Base-by-base conservation (phyloP, 1,140 invertebrate genomes). In the Drosophila neocordata region DNA sequence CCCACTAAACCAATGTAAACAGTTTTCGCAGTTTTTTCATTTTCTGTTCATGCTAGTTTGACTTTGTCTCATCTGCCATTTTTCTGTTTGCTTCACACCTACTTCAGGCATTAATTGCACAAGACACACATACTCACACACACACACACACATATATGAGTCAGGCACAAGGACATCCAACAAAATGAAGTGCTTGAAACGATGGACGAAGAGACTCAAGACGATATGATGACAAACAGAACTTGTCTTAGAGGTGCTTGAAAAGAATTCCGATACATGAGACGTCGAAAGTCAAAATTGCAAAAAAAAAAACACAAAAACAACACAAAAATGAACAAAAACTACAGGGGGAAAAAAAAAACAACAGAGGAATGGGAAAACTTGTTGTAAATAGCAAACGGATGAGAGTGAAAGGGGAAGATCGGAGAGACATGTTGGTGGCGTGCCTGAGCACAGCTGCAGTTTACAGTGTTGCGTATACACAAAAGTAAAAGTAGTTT, bases 401-500 rank as follows among this genome's bases (percentile, higher is more conserved):
- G 13, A 48, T 48, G 41, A 18, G 18, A 20, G 41, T 48, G 15
- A 48, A 44, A 9, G 11, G 15, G n/a, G 13, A 24, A 4, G 60
- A n/a, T 7, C 6, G 41, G 37, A 15, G 38, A 56, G 60, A 9
- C 51, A 44, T 2, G 9, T 8, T 20, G 58, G 44, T 4, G 41
- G 41, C 41, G 41, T 48, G 41, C 41, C 22, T 24, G 53, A 18
- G 53, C 53, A 56, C 48, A 22, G 31, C 27, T 73, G 69, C 56
- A 57, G 62, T 65, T 37, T 65, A 79, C 55, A 73, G 73, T 77
- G 69, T 87, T 85, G 82, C 77, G 63, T 80, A 81, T 60, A 87
- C 58, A 85, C 82, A 85, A 87, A 85, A 87, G 81, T 87, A 85
- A 85, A 85, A 85, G 81, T 85, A 81, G 77, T 85, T 73, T 62